phyloP scores from a whole-genome alignment of 2,888 invertebrate genomes.

The Caenorhabditis wallacei region DNA sequence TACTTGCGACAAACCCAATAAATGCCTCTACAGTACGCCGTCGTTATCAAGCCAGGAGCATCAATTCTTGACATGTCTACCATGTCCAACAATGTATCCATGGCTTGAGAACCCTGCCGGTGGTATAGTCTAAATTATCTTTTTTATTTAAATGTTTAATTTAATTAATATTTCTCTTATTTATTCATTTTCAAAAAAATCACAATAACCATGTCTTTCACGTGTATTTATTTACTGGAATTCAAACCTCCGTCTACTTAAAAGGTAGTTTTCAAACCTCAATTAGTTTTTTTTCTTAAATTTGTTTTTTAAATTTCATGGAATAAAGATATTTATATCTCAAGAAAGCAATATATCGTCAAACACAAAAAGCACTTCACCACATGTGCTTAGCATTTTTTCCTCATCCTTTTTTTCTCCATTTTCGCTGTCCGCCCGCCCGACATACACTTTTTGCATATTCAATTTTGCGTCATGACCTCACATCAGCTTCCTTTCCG shows the following conservation, averaged over 20 bases:
- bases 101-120: slow-evolving; percentile 80
- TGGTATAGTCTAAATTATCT: slow-evolving; percentile 47
- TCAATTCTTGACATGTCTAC: slow-evolving; percentile 79
- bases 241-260: slow-evolving; percentile 58
- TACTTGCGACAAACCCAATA: slow-evolving; percentile 78
- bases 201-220: slow-evolving; percentile 61
- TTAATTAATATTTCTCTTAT: slow-evolving; percentile 49
- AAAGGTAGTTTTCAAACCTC: slow-evolving; percentile 53
- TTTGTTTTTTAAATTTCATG: slow-evolving; percentile 7
- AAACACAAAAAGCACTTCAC: neutral
- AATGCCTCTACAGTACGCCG: slow-evolving; percentile 81
- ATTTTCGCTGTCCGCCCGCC: neutral
- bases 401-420: neutral
- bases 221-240: slow-evolving; percentile 59
- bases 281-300: slow-evolving; percentile 10
- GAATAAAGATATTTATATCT: slow-evolving; percentile 19
- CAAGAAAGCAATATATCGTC: neutral
- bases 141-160: slow-evolving; percentile 10
- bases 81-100: slow-evolving; percentile 79
- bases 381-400: neutral
- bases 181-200: slow-evolving; percentile 37
- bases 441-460: slow-evolving; percentile 19
- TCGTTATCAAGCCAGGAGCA: slow-evolving; percentile 76
- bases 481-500: neutral
- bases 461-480: slow-evolving; percentile 33